These are phyloP conservation scores for Conops quadrifasciatus DNA, from an alignment of 2,888 invertebrate genomes.

Conservation along the genomic window DNA sequence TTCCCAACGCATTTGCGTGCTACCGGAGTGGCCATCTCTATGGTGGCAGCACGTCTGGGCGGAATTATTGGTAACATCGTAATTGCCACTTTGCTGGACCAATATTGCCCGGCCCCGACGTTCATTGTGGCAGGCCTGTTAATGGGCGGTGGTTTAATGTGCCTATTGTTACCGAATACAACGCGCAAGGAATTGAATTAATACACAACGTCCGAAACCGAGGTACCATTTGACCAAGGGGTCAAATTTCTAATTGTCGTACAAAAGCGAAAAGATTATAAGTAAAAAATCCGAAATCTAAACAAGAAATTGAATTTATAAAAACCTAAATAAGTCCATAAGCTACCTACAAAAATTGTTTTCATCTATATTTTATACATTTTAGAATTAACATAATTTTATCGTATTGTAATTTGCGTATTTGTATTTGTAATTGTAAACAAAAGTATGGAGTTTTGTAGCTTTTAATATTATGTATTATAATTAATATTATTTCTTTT, in stretches of 20 bases:
- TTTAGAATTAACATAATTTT: constrained; percentile 36
- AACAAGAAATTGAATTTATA: neutral
- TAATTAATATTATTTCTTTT: constrained; percentile 36
- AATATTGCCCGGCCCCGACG: constrained; percentile 91
- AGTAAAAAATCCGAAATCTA: neutral
- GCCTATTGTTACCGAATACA: constrained; percentile 89
- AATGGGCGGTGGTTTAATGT: constrained; percentile 86
- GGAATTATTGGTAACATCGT: constrained; percentile 81
- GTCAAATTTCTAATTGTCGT: no score
- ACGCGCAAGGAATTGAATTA: constrained; percentile 76
- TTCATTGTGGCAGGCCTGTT: constrained; percentile 88
- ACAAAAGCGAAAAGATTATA: constrained; percentile 12
- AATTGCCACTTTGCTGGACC: constrained; percentile 86
- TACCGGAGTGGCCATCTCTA: constrained; percentile 89
- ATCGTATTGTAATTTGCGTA: constrained; percentile 5
- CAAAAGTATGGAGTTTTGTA: constrained; percentile 38
- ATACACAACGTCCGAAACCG: constrained; percentile 22
- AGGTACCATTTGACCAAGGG: no score
- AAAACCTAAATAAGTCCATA: no score
- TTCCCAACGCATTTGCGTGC: constrained; percentile 92
- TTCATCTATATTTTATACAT: constrained; percentile 26
- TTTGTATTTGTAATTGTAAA: constrained; percentile 38
- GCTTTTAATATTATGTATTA: constrained; percentile 29
- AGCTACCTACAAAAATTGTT: neutral
- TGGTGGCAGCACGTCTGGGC: constrained; percentile 86